A percentile compares a stretch with the other conserved stretches of the same genome.
These are phyloP conservation scores for Timandra comae DNA, from an alignment of 2,888 invertebrate genomes.

Conservation along the genomic window DNA sequence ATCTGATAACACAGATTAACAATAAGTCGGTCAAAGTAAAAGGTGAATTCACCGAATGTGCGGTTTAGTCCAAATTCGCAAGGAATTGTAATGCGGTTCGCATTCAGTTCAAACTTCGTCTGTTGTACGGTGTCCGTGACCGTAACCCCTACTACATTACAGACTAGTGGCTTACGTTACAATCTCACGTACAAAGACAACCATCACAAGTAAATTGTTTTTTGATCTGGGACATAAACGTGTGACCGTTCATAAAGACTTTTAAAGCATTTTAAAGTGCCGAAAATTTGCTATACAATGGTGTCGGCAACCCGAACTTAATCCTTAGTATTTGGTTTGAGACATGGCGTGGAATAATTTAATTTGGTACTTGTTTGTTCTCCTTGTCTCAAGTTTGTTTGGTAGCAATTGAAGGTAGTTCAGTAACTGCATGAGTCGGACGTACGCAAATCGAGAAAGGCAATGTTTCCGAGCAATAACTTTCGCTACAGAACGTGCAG, in stretches of 20 bases:
- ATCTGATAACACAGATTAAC: slow-evolving; percentile 23
- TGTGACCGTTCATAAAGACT: slow-evolving; percentile 51
- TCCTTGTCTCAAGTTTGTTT: too few relatives aligned
- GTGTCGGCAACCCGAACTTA: slow-evolving; percentile 46
- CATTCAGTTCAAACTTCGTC: slow-evolving; percentile 45
- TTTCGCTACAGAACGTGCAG: slow-evolving; percentile 17
- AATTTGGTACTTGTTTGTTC: slow-evolving; percentile 15
- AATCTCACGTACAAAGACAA: slow-evolving; percentile 61
- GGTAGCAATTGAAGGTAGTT: slow-evolving; percentile 10
- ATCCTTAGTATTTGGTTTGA: slow-evolving; percentile 26
- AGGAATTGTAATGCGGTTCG: slow-evolving; percentile 37
- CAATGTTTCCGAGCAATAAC: slow-evolving; percentile 14
- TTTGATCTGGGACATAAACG: slow-evolving; percentile 61
- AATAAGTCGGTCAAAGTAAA: slow-evolving; percentile 41
- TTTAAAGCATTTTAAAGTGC: slow-evolving; percentile 39
- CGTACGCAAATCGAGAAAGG: slow-evolving; percentile 10
- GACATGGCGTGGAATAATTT: slow-evolving; percentile 32
- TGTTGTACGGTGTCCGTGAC: slow-evolving; percentile 44
- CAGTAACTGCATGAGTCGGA: slow-evolving; percentile 6
- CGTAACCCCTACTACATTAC: slow-evolving; percentile 54
- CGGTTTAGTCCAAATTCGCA: slow-evolving; percentile 34
- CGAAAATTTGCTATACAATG: slow-evolving; percentile 49
- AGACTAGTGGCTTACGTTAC: slow-evolving; percentile 41
- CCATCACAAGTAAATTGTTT: slow-evolving; percentile 59
- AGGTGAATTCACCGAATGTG: slow-evolving; percentile 30